Conservation (phyloP, 2,113 vertebrate genomes). For the Aix galericulata region DNA sequence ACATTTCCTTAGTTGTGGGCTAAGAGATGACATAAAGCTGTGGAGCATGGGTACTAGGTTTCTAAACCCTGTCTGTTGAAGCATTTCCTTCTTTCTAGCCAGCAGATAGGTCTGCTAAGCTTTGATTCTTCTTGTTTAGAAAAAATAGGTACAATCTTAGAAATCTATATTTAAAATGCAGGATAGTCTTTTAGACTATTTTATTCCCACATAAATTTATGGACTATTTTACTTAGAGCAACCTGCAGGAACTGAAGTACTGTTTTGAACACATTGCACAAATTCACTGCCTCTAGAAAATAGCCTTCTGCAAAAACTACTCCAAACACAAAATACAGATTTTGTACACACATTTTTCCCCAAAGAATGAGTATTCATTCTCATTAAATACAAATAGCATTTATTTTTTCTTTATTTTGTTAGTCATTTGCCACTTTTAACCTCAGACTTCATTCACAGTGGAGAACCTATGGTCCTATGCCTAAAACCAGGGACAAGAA, state of each 20-base stretch:
- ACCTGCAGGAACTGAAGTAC: neutral
- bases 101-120: neutral
- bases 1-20: neutral
- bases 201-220: neutral
- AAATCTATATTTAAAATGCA: neutral
- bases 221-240: neutral
- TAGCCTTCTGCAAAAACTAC: neutral
- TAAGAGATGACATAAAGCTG: neutral
- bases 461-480: neutral
- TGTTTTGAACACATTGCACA: neutral
- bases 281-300: neutral
- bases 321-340: neutral
- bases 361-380: neutral
- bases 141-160: neutral
- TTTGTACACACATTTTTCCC: neutral
- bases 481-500: neutral
- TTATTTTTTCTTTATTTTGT: neutral
- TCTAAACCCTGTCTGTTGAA: neutral
- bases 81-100: neutral
- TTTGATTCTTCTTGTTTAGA: neutral
- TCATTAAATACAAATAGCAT: neutral
- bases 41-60: neutral
- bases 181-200: neutral
- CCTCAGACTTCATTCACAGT: neutral
- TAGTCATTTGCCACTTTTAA: neutral